Conservation (phyloP, 2,888 invertebrate species). For the Brachynemurus nebulosus region DNA sequence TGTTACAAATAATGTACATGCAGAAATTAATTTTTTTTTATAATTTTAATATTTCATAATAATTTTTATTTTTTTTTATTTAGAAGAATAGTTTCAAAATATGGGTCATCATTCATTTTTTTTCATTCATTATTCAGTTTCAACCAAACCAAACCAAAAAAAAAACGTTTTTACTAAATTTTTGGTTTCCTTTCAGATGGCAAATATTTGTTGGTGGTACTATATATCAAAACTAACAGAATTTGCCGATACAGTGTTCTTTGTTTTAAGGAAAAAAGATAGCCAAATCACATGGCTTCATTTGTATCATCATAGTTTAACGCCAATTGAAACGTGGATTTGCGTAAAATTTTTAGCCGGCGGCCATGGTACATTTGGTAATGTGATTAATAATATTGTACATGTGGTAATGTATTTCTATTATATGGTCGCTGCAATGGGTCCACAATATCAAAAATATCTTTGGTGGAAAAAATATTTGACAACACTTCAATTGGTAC, state of each 20-base stretch:
- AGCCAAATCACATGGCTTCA: slow-evolving; percentile 73
- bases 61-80: too few relatives aligned
- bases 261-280: slow-evolving; percentile 72
- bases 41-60: too few relatives aligned
- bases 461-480: slow-evolving; percentile 85
- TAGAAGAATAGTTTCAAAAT: too few relatives aligned
- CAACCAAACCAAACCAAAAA: too few relatives aligned
- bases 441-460: slow-evolving; percentile 72
- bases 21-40: too few relatives aligned
- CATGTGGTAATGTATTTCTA: slow-evolving; percentile 81
- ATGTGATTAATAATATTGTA: slow-evolving; percentile 72
- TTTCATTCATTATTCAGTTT: too few relatives aligned
- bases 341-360: slow-evolving; percentile 66
- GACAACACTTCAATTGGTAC: slow-evolving; percentile 69
- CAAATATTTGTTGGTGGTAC: slow-evolving; percentile 77
- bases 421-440: slow-evolving; percentile 76
- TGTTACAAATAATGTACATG: too few relatives aligned
- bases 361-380: slow-evolving; percentile 80
- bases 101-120: too few relatives aligned
- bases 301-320: slow-evolving; percentile 71
- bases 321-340: slow-evolving; percentile 64
- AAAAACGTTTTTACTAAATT: slow-evolving; percentile 7
- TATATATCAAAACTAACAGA: slow-evolving; percentile 81
- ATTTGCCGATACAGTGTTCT: slow-evolving; percentile 78
- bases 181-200: slow-evolving; percentile 48